Evolutionary conservation across 2,888 invertebrate genomes (phyloP).

Genomic region (Phrixothrix hirtus): DNA sequence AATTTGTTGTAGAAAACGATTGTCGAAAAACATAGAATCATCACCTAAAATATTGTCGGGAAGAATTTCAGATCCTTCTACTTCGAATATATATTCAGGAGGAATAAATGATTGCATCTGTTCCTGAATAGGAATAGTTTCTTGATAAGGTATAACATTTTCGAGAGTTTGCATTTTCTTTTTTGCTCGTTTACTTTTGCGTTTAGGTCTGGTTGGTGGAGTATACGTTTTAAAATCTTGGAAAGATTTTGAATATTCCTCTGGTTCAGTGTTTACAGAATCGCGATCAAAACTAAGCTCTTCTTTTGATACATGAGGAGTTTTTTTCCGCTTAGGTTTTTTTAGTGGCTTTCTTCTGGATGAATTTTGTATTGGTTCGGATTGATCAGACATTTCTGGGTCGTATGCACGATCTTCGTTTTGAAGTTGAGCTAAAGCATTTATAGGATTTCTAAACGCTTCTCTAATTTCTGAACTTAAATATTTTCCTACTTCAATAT

Average conservation of each 20-base stretch:
- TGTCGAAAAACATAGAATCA: conserved; percentile 31
- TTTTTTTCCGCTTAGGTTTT: conserved; percentile 55
- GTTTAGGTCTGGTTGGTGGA: conserved; percentile 58
- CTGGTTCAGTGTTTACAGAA: conserved; percentile 44
- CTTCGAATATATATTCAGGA: neutral
- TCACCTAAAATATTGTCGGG: conserved; percentile 37
- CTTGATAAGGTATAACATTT: conserved; percentile 55
- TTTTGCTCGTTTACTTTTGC: conserved; percentile 56
- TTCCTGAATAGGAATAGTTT: conserved; percentile 43
- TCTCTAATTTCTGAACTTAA: conserved; percentile 79
- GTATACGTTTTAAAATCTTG: conserved; percentile 58
- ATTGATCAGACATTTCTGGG: conserved; percentile 43
- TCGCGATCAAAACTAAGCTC: conserved; percentile 46
- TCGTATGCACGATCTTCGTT: conserved; percentile 40
- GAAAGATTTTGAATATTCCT: conserved; percentile 40
- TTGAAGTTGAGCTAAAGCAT: conserved; percentile 66
- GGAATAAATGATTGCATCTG: neutral
- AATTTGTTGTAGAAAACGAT: conserved; percentile 33
- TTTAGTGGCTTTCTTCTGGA: conserved; percentile 59
- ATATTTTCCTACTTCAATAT: conserved; percentile 77
- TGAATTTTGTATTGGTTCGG: conserved; percentile 53
- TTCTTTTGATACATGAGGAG: conserved; percentile 53
- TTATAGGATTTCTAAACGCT: conserved; percentile 71
- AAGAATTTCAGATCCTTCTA: conserved; percentile 18
- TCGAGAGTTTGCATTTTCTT: conserved; percentile 31